Evolutionary conservation across 1,140 invertebrate species (phyloP).

Genomic region (Drosophila kurseongensis): DNA sequence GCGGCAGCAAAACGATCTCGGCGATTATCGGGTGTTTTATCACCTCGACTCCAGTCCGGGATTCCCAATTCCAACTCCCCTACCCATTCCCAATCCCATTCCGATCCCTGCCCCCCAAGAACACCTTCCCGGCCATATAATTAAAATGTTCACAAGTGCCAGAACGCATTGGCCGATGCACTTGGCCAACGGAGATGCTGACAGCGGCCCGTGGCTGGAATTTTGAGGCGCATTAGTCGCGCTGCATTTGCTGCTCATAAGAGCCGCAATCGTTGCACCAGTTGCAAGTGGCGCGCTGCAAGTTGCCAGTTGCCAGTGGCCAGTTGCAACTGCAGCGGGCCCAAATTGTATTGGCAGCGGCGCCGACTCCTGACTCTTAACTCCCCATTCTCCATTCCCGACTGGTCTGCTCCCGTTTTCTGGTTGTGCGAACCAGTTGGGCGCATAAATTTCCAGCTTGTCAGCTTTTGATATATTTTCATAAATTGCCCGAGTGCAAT

Average conservation of each 20-base stretch:
- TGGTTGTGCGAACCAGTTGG: slow-evolving; percentile 64
- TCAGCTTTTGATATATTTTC: slow-evolving; percentile 83
- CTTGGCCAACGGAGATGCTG: slow-evolving; percentile 46
- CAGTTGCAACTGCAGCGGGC: slow-evolving; percentile 21
- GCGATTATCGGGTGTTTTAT: slow-evolving; percentile 84
- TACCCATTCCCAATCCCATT: neutral
- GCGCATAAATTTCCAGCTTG: slow-evolving; percentile 81
- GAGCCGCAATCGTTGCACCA: slow-evolving; percentile 57
- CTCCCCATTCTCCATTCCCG: slow-evolving; percentile 1
- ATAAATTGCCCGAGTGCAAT: slow-evolving; percentile 83
- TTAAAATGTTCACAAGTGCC: slow-evolving; percentile 83
- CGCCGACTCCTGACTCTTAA: slow-evolving; percentile 30
- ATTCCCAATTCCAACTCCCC: neutral
- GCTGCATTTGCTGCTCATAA: slow-evolving; percentile 82
- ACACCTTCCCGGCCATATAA: slow-evolving; percentile 52
- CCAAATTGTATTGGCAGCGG: slow-evolving; percentile 53
- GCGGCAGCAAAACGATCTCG: slow-evolving; percentile 76
- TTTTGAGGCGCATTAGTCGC: slow-evolving; percentile 81
- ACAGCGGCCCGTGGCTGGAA: slow-evolving; percentile 65
- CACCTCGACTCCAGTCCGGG: slow-evolving; percentile 54
- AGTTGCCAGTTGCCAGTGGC: slow-evolving; percentile 41
- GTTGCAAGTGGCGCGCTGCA: slow-evolving; percentile 39
- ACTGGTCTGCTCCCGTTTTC: slow-evolving; percentile 44
- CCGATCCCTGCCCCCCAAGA: neutral
- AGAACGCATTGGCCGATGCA: slow-evolving; percentile 64